A percentile compares a stretch with the other conserved stretches of the same genome.
Evolutionary conservation across 2,797 vertebrate genomes (phyloP).

Genomic region (Buphagus erythrorhynchus): DNA sequence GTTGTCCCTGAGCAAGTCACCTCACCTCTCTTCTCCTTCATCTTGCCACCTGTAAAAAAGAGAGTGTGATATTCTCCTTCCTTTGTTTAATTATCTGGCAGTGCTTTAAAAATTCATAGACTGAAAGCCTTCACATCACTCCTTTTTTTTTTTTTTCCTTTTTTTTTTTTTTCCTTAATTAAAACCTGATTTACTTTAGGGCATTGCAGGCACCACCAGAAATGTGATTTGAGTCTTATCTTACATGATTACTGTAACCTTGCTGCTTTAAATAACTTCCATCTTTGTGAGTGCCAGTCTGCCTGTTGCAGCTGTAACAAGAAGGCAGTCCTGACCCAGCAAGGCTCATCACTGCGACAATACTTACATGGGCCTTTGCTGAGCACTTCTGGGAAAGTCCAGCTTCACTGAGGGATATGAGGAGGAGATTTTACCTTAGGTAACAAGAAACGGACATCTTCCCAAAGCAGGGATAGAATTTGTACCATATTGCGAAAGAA

Average conservation of each 20-base stretch:
- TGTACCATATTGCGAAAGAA: rapidly evolving
- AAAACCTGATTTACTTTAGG: conserved; percentile 61
- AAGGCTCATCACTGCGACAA: background rate
- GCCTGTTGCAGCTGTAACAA: background rate
- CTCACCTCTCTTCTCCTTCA: conserved; percentile 43
- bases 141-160: background rate
- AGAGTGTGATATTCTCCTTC: conserved; percentile 11
- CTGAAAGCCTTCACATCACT: background rate
- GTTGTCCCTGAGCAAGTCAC: conserved; percentile 34
- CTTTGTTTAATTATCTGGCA: conserved; percentile 14
- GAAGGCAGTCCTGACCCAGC: background rate
- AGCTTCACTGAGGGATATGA: background rate
- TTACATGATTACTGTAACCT: background rate
- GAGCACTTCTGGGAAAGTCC: background rate
- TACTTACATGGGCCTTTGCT: background rate
- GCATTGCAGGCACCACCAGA: conserved; percentile 34
- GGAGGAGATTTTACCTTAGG: background rate
- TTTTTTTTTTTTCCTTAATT: conserved; percentile 33
- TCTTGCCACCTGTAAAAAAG: conserved; percentile 42
- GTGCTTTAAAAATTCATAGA: conserved; percentile 28
- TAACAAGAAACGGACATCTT: background rate
- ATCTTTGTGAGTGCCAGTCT: background rate
- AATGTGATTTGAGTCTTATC: conserved; percentile 30
- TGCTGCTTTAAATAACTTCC: background rate
- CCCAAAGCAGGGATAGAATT: background rate